Conservation (phyloP, 2,113 vertebrate species). For the Notiomystis cincta region DNA sequence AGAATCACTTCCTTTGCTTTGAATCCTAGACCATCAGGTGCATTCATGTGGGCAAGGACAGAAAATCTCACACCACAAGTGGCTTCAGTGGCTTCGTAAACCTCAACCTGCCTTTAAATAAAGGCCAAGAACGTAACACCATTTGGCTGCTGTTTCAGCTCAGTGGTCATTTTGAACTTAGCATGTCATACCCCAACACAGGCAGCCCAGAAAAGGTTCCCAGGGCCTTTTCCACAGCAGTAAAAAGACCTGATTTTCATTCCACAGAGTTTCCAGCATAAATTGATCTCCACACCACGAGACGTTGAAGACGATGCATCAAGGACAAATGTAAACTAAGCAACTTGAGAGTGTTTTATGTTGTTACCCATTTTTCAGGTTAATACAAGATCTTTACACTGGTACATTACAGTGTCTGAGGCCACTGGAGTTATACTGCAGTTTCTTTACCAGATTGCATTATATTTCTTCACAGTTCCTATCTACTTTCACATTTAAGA, state of each 20-base stretch:
- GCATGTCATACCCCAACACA: neutral
- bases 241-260: neutral
- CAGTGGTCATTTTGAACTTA: neutral
- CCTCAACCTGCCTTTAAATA: neutral
- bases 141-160: neutral
- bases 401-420: neutral
- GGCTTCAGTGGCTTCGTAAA: neutral
- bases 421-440: neutral
- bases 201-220: neutral
- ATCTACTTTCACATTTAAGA: conserved; percentile 58
- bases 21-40: neutral
- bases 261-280: neutral
- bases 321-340: neutral
- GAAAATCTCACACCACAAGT: neutral
- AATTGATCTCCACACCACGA: neutral
- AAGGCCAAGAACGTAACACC: neutral
- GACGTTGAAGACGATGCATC: neutral
- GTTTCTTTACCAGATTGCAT: conserved; percentile 38
- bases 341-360: neutral
- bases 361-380: neutral
- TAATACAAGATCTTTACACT: conserved; percentile 23
- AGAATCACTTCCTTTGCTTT: neutral
- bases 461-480: conserved; percentile 52
- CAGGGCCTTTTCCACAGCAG: neutral
- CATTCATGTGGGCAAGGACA: neutral